Evolutionary conservation across 2,888 invertebrate genomes (phyloP), one percentile per base, ranked within the genome.

Genomic region (Julus scandinavius): DNA sequence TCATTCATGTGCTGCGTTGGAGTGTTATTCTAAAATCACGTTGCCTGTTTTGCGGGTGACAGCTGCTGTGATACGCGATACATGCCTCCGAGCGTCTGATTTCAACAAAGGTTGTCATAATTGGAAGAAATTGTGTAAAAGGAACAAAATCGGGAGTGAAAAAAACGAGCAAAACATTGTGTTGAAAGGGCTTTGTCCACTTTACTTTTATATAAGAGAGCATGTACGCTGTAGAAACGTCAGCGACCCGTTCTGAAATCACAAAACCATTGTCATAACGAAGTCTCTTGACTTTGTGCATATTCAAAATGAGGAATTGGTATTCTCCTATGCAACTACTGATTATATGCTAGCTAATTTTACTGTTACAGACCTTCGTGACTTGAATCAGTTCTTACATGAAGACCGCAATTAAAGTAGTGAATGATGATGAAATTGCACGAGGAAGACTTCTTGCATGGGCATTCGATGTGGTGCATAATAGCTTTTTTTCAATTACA

Each of bases 71-170:
- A 63, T 17, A 63, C n/a, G n/a, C n/a, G 63, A 63, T 54, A 54
- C 54, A 54, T 0, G 17, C 54, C 54, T 54, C 11, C 54, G 13
- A 54, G 54, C n/a, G 63, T 63, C 63, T 63, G n/a, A 63, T 63
- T 63, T 63, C 63, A 63, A n/a, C n/a, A n/a, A n/a, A 63, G n/a
- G n/a, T n/a, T 63, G 63, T 17, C n/a, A n/a, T 63, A 63, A 63
- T 63, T 20, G 63, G n/a, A 63, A n/a, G 63, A n/a, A 63, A 6
- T 63, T 17, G n/a, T 0, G n/a, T 2, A n/a, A n/a, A 63, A 50
- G 2, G 50, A 50, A 13, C 6, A 50, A 11, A 6, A 11, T 50
- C 9, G 0, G 54, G 54, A 63, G 1, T n/a, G n/a, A 63, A 6
- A 63, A 63, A 63, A 63, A 6, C 50, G 50, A 63, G n/a, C 20